These are phyloP conservation scores for Epizoanthus scotinus DNA, from an alignment of 92 coral and sea anemone genomes.

Conservation along the genomic window DNA sequence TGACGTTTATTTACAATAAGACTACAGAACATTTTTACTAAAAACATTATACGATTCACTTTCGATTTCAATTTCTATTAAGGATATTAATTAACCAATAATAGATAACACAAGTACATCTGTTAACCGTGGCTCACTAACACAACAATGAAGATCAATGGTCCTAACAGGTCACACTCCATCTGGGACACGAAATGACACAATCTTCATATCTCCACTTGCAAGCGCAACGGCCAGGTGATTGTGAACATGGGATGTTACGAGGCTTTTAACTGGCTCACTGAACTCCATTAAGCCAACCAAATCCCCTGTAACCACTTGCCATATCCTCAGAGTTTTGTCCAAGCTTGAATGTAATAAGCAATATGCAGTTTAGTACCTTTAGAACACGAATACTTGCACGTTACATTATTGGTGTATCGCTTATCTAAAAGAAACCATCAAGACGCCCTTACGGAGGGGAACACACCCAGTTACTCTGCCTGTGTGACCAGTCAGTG, in stretches of 20 bases:
- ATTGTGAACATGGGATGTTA: background rate
- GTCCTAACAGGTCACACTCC: background rate
- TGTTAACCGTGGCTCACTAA: no score
- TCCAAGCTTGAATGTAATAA: conserved; percentile 17
- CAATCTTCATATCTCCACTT: conserved; percentile 21
- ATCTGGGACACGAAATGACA: conserved; percentile 22
- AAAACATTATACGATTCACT: no score
- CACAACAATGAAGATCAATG: no score
- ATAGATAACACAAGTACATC: no score
- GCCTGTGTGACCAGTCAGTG: conserved; percentile 17
- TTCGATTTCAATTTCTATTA: no score
- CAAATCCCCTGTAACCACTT: conserved; percentile 32
- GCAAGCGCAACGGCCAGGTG: conserved; percentile 20
- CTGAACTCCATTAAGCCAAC: conserved; percentile 18
- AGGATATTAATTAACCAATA: no score
- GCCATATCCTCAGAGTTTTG: conserved; percentile 32
- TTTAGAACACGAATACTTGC: no score
- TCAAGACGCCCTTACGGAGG: conserved; percentile 22
- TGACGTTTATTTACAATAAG: no score
- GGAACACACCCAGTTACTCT: conserved; percentile 34
- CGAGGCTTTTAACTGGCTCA: conserved; percentile 9
- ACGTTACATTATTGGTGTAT: background rate
- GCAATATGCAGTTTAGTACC: no score
- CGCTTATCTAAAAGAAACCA: conserved; percentile 35
- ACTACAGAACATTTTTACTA: no score